A percentile compares a stretch with the other conserved stretches of the same genome.
These are phyloP conservation scores for Propsilocerus akamusi DNA, from an alignment of 1,140 invertebrate genomes.

Conservation along the genomic window DNA sequence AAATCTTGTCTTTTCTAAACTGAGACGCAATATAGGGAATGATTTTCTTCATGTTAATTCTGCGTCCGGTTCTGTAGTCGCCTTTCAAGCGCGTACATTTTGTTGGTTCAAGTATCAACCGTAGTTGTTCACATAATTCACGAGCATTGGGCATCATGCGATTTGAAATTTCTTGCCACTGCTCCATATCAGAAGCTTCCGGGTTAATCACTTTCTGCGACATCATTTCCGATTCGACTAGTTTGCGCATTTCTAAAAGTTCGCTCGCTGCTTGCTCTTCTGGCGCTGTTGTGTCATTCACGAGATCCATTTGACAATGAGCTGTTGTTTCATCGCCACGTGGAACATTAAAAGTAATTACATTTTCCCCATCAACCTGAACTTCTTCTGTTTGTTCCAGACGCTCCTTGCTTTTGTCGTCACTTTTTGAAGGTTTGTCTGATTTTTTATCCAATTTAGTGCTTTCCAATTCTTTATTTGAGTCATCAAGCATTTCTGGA, in stretches of 20 bases:
- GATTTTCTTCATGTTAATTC: constrained; percentile 96
- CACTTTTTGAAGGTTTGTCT: constrained; percentile 28
- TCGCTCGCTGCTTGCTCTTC: constrained; percentile 15
- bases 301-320: constrained; percentile 25
- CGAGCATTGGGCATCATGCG: constrained; percentile 37
- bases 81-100: constrained; percentile 73
- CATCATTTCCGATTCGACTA: constrained; percentile 17
- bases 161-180: constrained; percentile 20
- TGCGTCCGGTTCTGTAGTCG: constrained; percentile 89
- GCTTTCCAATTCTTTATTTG: constrained; percentile 29
- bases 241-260: constrained; percentile 16
- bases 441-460: constrained; percentile 26
- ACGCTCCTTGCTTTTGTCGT: constrained; percentile 22
- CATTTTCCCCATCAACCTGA: constrained; percentile 56
- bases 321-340: constrained; percentile 48
- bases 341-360: constrained; percentile 42
- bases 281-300: constrained; percentile 14
- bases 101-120: constrained; percentile 88
- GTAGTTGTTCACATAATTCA: constrained; percentile 82
- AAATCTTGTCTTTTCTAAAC: constrained; percentile 98
- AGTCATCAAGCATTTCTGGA: constrained; percentile 26
- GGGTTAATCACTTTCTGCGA: constrained; percentile 9
- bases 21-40: constrained; percentile 98
- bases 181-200: constrained; percentile 19
- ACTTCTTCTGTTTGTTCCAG: constrained; percentile 26